These are phyloP conservation scores for Hiodon tergisus DNA, from an alignment of 2,113 vertebrate species.

Conservation along the genomic window DNA sequence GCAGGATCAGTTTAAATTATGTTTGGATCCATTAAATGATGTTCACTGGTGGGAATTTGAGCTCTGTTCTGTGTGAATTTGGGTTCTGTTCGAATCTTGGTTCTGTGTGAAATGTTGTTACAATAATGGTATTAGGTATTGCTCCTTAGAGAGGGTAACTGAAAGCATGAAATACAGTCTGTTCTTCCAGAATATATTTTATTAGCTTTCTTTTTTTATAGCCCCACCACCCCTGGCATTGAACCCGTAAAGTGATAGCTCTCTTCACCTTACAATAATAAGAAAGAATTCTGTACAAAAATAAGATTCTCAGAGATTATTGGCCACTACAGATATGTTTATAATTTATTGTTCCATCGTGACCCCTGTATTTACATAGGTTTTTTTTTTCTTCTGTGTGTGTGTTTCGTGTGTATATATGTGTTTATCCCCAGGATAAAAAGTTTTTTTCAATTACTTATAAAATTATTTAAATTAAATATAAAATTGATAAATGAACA, in stretches of 20 bases:
- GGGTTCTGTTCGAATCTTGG: constrained; percentile 21
- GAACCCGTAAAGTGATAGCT: constrained; percentile 29
- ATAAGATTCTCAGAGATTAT: too few relatives aligned
- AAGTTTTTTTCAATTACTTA: too few relatives aligned
- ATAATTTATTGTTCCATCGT: constrained; percentile 23
- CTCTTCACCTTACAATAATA: constrained; percentile 37
- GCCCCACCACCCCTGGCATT: constrained; percentile 28
- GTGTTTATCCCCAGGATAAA: too few relatives aligned
- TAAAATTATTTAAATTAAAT: too few relatives aligned
- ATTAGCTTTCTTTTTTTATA: constrained; percentile 41
- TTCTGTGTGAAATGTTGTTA: constrained; percentile 14
- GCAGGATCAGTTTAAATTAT: too few relatives aligned
- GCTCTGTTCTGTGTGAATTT: neutral
- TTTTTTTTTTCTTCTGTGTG: constrained; percentile 23
- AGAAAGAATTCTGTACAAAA: constrained; percentile 33
- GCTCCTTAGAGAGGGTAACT: constrained; percentile 29
- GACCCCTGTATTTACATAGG: constrained; percentile 12
- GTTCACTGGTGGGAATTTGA: too few relatives aligned
- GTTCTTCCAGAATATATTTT: constrained; percentile 32
- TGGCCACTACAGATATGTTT: constrained; percentile 37
- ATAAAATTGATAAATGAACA: too few relatives aligned
- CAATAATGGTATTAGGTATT: constrained; percentile 25
- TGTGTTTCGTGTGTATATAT: too few relatives aligned
- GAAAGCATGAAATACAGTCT: constrained; percentile 30
- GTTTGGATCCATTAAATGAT: too few relatives aligned